Evolutionary conservation across 2,113 vertebrate genomes (phyloP).

Genomic region (Erythrocercus mccallii): DNA sequence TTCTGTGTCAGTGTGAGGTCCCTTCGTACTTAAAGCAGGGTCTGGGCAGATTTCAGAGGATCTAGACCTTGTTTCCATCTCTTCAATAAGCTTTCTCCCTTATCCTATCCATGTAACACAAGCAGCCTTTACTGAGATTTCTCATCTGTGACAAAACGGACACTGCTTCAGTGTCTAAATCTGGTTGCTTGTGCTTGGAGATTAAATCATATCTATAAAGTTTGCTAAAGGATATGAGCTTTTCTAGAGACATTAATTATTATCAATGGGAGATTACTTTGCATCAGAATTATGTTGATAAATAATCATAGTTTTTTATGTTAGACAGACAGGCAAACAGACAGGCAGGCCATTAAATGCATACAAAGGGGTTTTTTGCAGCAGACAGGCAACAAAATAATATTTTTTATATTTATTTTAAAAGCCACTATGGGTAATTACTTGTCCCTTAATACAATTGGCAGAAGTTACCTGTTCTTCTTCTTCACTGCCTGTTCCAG

Average conservation of each 20-base stretch:
- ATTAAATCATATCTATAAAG: not conserved
- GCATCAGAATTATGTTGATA: not conserved
- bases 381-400: not conserved
- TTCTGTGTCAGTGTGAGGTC: not conserved
- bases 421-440: not conserved
- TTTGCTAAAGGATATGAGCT: not conserved
- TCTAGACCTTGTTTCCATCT: not conserved
- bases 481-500: slow-evolving; percentile 75
- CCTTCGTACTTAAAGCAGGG: not conserved
- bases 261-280: not conserved
- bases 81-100: not conserved
- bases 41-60: not conserved
- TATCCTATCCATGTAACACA: not conserved
- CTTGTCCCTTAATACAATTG: not conserved
- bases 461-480: slow-evolving; percentile 74
- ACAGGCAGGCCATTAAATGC: not conserved
- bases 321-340: not conserved
- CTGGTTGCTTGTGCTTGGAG: not conserved
- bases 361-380: not conserved
- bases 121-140: not conserved
- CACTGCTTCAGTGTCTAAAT: not conserved
- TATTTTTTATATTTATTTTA: not conserved
- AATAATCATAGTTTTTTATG: not conserved
- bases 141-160: not conserved
- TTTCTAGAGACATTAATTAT: not conserved